phyloP scores from a whole-genome alignment of 2,888 invertebrate species.

The Melinopterus prodromus region DNA sequence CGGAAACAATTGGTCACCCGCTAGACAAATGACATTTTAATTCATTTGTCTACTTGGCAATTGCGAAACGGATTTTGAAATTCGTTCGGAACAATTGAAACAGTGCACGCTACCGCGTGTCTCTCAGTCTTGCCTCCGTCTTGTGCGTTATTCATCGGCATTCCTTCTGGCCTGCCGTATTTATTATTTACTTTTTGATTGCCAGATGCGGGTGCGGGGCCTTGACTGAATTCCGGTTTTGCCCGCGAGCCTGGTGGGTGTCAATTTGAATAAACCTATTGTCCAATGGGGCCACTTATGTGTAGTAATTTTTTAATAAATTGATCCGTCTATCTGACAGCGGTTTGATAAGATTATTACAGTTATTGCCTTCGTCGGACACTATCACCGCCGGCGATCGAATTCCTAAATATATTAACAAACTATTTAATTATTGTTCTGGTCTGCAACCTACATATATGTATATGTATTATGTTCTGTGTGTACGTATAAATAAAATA shows the following conservation, averaged over 20 bases:
- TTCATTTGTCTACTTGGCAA: not conserved
- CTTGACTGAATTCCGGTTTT: conserved; percentile 4
- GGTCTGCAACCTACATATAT: not conserved
- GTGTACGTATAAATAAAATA: not conserved
- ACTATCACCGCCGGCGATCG: not conserved
- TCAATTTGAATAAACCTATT: conserved; percentile 4
- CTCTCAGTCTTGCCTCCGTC: not conserved
- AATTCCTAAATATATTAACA: conserved; percentile 4
- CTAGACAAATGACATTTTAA: not conserved
- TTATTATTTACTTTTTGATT: conserved; percentile 4
- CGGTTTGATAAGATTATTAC: conserved; percentile 4
- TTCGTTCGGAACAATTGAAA: not conserved
- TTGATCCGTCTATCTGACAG: conserved; percentile 4
- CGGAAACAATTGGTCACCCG: not conserved
- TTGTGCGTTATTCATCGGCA: not conserved
- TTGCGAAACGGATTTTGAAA: not conserved
- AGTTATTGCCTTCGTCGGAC: not conserved
- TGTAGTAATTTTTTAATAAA: not conserved
- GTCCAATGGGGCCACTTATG: conserved; percentile 4
- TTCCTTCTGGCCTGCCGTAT: not conserved
- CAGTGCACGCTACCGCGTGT: not conserved
- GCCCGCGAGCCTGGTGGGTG: conserved; percentile 4
- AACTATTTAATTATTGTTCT: not conserved
- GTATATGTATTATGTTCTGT: not conserved
- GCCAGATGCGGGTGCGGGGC: conserved; percentile 4